Evolutionary conservation across 2,888 invertebrate species (phyloP), one percentile per base, ranked within the genome.

Genomic region (Panzeria rudis): DNA sequence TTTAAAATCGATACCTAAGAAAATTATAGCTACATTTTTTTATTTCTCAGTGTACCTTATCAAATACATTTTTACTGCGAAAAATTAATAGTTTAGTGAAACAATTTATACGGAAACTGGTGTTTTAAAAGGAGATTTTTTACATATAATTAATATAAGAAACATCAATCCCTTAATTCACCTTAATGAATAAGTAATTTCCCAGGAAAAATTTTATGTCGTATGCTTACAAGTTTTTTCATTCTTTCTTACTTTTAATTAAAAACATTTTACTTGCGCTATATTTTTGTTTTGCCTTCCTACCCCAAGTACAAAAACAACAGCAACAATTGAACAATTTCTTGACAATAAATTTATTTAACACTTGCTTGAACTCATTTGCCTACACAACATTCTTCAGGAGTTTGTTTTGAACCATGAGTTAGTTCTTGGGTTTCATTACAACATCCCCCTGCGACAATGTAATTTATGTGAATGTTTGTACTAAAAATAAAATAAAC

Each of bases 401-500:
- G 7, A 20, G 23, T 47, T 69, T 82, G 25, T 23, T 62, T 29
- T 17, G 47, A 29, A 47, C 20, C 44, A 59, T 35, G 25, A 66
- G 17, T n/a, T n/a, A 62, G 15, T 44, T 17, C 52, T 64, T 64
- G 38, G 29, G 41, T 73, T 71, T 77, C 47, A 17, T 50, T 38
- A 25, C 41, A 79, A 76, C 87, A 84, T 87, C 88, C 90, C 89
- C 89, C 87, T 86, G 87, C 86, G 86, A 88, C 88, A 88, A 6
- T 89, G 86, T 89, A 88, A 89, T 91, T 90, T 90, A 90, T 90
- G 90, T 88, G 88, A 88, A 89, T 88, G 38, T 11, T 3, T 38
- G 88, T 62, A 71, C 88, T 41, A 87, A 88, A 90, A 90, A 54
- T 89, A 90, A 90, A 90, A 90, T 90, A 91, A 91, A 90, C 89